These are phyloP conservation scores for Fundulus diaphanus DNA, from an alignment of 2,797 vertebrate species.

Conservation along the genomic window DNA sequence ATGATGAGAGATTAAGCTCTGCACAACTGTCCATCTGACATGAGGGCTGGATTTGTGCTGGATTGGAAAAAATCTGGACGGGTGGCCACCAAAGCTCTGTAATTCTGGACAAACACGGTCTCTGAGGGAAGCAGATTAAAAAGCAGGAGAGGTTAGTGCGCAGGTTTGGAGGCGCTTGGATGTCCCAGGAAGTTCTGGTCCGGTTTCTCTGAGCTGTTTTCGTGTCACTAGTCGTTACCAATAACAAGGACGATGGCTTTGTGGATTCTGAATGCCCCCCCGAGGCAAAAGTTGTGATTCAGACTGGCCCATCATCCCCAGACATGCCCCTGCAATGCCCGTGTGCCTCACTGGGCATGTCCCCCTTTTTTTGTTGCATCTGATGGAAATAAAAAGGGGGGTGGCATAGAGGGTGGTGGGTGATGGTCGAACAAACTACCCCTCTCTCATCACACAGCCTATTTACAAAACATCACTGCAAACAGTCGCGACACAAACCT, in stretches of 20 bases:
- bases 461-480: slow-evolving; percentile 72
- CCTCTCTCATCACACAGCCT: slow-evolving; percentile 71
- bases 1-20: slow-evolving; percentile 77
- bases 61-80: slow-evolving; percentile 81
- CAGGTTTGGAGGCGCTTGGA: slow-evolving; percentile 12
- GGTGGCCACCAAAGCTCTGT: slow-evolving; percentile 70
- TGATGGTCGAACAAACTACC: slow-evolving; percentile 71
- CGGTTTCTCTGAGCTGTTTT: slow-evolving; percentile 11
- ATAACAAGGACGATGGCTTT: slow-evolving; percentile 20
- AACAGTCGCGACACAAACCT: slow-evolving; percentile 57
- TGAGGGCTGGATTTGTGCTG: slow-evolving; percentile 76
- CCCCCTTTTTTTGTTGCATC: slow-evolving; percentile 58
- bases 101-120: slow-evolving; percentile 71
- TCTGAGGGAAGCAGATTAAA: slow-evolving; percentile 69
- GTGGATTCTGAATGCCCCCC: slow-evolving; percentile 39
- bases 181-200: slow-evolving; percentile 7
- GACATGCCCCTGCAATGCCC: slow-evolving; percentile 67
- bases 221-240: slow-evolving; percentile 10
- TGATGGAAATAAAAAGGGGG: slow-evolving; percentile 18
- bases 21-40: slow-evolving; percentile 80
- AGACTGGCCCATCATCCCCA: slow-evolving; percentile 55
- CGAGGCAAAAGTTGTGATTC: slow-evolving; percentile 61
- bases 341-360: slow-evolving; percentile 64
- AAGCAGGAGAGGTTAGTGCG: slow-evolving; percentile 37
- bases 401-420: slow-evolving; percentile 28